Evolutionary conservation across 2,888 invertebrate genomes (phyloP).

Genomic region (Notodonta ziczac): DNA sequence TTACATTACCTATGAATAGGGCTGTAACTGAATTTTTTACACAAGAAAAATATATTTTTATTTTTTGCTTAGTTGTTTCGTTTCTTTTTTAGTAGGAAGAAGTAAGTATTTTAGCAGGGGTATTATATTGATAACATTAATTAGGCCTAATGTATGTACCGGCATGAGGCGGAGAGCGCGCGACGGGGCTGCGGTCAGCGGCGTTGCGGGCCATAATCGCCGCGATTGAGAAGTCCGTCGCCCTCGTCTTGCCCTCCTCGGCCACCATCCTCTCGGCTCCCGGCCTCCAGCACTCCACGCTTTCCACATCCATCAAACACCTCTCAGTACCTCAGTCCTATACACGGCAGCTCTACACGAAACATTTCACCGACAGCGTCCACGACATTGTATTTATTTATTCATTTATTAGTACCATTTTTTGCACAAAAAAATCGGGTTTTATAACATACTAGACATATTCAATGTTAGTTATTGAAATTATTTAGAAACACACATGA

Average conservation of each 20-base stretch:
- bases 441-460: constrained; percentile 23
- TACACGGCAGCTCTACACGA: constrained; percentile 40
- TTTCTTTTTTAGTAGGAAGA: not conserved
- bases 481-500: constrained; percentile 22
- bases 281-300: constrained; percentile 72
- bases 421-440: constrained; percentile 20
- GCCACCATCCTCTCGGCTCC: constrained; percentile 77
- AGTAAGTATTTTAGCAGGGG: too few relatives aligned
- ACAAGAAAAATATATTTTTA: too few relatives aligned
- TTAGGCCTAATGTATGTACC: constrained; percentile 74
- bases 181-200: constrained; percentile 76
- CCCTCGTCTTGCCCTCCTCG: constrained; percentile 82
- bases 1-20: too few relatives aligned
- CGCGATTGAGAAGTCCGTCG: constrained; percentile 98
- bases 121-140: constrained; percentile 13
- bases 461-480: constrained; percentile 6
- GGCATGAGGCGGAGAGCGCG: constrained; percentile 72
- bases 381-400: constrained; percentile 59
- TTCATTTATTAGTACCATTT: constrained; percentile 34
- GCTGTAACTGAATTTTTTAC: too few relatives aligned
- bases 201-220: constrained; percentile 94
- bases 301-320: constrained; percentile 81
- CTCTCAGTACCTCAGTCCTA: constrained; percentile 55
- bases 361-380: constrained; percentile 68
- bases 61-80: not conserved